A percentile compares a stretch with the other conserved stretches of the same genome.
Evolutionary conservation across 1,140 invertebrate genomes (phyloP).

Genomic region (Penaeus japonicus): DNA sequence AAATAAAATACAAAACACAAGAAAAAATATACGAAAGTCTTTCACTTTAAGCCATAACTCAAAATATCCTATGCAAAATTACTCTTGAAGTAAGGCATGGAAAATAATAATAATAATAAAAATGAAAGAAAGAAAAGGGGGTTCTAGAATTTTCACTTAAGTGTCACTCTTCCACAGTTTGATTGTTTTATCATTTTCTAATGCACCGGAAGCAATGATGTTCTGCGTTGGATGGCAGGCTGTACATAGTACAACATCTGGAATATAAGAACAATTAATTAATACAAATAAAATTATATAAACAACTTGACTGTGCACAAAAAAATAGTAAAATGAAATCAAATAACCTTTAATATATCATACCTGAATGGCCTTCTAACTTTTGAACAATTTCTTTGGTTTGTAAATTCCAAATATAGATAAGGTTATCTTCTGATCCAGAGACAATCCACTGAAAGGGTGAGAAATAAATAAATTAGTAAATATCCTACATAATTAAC

Average conservation of each 20-base stretch:
- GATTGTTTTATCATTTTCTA: conserved; percentile 99
- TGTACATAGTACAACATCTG: conserved; percentile 96
- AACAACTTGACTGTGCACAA: background rate
- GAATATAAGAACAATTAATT: conserved; percentile 7
- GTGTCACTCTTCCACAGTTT: conserved; percentile 99
- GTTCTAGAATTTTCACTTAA: conserved; percentile 66
- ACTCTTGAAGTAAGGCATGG: background rate
- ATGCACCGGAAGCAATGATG: conserved; percentile 97
- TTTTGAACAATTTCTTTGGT: conserved; percentile 99
- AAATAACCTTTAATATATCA: conserved; percentile 19
- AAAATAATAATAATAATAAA: background rate
- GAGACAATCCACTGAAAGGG: conserved; percentile 95
- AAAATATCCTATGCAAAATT: too few species aligned
- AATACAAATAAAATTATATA: conserved; percentile 16
- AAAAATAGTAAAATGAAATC: background rate
- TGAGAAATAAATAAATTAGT: conserved; percentile 22
- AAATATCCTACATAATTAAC: background rate
- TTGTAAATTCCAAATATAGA: conserved; percentile 99
- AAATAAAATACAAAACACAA: too few species aligned
- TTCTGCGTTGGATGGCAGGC: conserved; percentile 99
- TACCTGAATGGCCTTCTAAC: conserved; percentile 92
- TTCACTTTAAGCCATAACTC: too few species aligned
- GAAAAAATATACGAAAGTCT: too few species aligned
- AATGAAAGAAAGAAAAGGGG: too few species aligned
- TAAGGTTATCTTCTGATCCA: conserved; percentile 98